Conservation (phyloP, 2,888 invertebrate genomes). For the Adineta ricciae region DNA sequence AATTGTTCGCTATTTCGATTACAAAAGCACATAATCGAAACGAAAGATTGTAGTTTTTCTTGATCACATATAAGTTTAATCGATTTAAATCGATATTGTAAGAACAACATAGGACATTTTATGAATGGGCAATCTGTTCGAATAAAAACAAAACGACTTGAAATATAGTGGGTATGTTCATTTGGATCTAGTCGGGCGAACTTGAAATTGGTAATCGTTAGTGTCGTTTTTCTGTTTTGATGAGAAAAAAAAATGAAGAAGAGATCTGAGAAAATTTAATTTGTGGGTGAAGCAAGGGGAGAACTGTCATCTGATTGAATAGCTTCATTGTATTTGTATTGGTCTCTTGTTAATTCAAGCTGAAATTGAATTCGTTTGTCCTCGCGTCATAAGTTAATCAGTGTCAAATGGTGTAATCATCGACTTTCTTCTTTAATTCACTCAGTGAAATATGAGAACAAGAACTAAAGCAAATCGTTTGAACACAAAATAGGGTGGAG, state of each 20-base stretch:
- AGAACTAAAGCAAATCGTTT: neutral
- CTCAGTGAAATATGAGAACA: constrained; percentile 5
- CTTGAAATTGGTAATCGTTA: neutral
- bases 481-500: constrained; percentile 3
- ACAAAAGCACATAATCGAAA: neutral
- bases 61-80: neutral
- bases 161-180: neutral
- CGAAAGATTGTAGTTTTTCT: neutral
- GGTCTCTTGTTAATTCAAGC: neutral
- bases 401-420: constrained; percentile 12
- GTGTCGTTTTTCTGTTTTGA: neutral
- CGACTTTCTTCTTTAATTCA: neutral
- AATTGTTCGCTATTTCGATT: neutral
- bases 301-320: constrained; percentile 5
- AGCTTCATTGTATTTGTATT: neutral
- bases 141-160: neutral
- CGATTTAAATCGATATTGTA: neutral
- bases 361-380: neutral
- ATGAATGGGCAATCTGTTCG: neutral
- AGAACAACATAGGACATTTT: neutral
- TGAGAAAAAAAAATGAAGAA: neutral
- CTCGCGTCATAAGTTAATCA: constrained; percentile 5
- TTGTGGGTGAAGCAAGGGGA: neutral
- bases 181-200: neutral
- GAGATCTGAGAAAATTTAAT: constrained; percentile 15